Conservation (phyloP, 1,140 invertebrate species). For the Pogonomyrmex barbatus region DNA sequence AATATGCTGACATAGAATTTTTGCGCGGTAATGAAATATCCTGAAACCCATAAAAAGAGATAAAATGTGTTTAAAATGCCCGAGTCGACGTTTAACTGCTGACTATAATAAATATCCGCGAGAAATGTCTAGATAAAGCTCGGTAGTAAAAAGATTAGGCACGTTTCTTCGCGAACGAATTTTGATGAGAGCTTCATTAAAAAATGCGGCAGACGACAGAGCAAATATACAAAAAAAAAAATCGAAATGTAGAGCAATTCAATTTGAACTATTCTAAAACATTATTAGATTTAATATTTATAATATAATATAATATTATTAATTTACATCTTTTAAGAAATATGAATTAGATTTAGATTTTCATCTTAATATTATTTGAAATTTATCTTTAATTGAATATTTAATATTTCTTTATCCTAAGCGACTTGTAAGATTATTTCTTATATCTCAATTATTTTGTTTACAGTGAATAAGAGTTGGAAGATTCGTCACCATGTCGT, state of each 20-base stretch:
- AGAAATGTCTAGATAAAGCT: conserved; percentile 15
- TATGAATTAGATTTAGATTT: no score
- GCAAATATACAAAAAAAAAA: neutral
- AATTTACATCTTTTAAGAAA: no score
- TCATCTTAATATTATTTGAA: no score
- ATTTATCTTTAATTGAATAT: neutral
- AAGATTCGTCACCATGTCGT: conserved; percentile 31
- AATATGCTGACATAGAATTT: conserved; percentile 20
- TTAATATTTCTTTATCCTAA: neutral
- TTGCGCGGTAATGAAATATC: conserved; percentile 13
- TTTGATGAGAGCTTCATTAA: neutral
- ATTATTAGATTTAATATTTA: no score
- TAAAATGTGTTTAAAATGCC: conserved; percentile 17
- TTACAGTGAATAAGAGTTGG: neutral
- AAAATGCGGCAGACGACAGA: neutral
- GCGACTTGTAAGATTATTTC: neutral
- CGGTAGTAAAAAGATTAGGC: conserved; percentile 26
- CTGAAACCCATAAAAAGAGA: neutral
- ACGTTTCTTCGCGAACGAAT: neutral
- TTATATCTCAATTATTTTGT: neutral
- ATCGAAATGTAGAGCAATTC: neutral
- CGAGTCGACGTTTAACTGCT: conserved; percentile 32
- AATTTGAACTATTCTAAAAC: no score
- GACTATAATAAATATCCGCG: neutral
- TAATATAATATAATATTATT: no score